These are phyloP conservation scores for Diarsia brunnea DNA, from an alignment of 2,888 invertebrate genomes.

Conservation along the genomic window DNA sequence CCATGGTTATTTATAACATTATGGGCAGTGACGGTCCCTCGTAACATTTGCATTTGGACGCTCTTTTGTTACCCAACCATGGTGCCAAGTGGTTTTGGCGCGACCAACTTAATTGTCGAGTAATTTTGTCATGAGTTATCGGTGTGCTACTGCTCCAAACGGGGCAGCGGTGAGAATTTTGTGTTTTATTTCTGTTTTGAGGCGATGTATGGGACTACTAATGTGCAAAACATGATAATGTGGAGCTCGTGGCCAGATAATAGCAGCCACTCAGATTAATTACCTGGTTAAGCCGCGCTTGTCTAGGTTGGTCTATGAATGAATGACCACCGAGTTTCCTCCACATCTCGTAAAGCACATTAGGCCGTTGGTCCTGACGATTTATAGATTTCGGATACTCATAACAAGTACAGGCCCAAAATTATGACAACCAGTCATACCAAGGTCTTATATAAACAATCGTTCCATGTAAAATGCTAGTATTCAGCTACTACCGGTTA, in stretches of 20 bases:
- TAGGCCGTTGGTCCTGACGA: no score
- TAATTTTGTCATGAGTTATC: slow-evolving; percentile 68
- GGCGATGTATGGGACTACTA: no score
- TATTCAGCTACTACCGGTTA: neutral
- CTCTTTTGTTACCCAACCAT: slow-evolving; percentile 66
- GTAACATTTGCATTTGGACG: slow-evolving; percentile 83
- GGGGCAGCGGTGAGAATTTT: slow-evolving; percentile 13
- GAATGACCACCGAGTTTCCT: no score
- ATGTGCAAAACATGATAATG: neutral
- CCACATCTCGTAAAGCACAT: no score
- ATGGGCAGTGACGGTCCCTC: slow-evolving; percentile 70
- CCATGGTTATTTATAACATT: slow-evolving; percentile 64
- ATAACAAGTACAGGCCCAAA: no score
- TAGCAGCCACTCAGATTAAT: no score
- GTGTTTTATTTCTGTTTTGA: slow-evolving; percentile 13
- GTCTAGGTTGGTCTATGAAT: no score
- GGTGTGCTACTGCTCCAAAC: slow-evolving; percentile 35
- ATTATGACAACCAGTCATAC: neutral
- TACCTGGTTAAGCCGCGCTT: no score
- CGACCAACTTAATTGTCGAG: slow-evolving; percentile 71
- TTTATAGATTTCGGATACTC: no score
- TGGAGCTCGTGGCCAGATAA: no score
- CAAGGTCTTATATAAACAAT: neutral
- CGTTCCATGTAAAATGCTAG: neutral
- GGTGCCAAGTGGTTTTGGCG: slow-evolving; percentile 79